These are phyloP conservation scores for Gryllus bimaculatus DNA, from an alignment of 1,140 invertebrate genomes.

Conservation along the genomic window DNA sequence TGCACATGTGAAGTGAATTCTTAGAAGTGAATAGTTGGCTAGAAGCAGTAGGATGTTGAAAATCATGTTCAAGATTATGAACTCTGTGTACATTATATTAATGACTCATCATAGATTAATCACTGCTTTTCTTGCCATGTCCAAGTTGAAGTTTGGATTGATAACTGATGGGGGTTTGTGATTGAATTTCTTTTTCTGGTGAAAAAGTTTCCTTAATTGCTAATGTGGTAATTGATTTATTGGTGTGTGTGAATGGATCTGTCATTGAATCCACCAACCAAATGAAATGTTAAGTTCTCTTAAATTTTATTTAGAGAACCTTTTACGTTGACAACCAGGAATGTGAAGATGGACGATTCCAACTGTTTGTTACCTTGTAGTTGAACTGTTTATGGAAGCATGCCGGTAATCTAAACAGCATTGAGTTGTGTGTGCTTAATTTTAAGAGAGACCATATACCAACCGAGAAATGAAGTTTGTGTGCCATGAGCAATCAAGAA, in stretches of 20 bases:
- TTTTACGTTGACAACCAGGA: background rate
- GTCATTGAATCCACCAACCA: too few relatives aligned
- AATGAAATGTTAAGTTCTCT: background rate
- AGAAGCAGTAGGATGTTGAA: background rate
- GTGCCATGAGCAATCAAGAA: too few relatives aligned
- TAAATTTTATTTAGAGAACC: background rate
- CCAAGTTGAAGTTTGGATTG: background rate
- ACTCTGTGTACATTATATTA: background rate
- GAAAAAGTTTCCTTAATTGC: background rate
- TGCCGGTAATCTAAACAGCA: too few relatives aligned
- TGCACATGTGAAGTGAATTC: background rate
- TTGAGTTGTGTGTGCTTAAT: too few relatives aligned
- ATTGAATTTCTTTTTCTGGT: background rate
- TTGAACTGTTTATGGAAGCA: too few relatives aligned
- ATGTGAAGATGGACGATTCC: background rate
- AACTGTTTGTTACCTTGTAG: too few relatives aligned
- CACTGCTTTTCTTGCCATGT: background rate
- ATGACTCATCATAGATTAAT: background rate
- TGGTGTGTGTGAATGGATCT: too few relatives aligned
- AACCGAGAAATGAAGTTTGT: too few relatives aligned
- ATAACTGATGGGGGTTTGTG: background rate
- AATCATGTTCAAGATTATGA: slow-evolving; percentile 1
- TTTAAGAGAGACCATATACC: too few relatives aligned
- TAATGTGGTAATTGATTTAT: too few relatives aligned
- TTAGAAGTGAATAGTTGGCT: background rate